Evolutionary conservation across 2,113 vertebrate species (phyloP).

Genomic region (Epinephelus fuscoguttatus): DNA sequence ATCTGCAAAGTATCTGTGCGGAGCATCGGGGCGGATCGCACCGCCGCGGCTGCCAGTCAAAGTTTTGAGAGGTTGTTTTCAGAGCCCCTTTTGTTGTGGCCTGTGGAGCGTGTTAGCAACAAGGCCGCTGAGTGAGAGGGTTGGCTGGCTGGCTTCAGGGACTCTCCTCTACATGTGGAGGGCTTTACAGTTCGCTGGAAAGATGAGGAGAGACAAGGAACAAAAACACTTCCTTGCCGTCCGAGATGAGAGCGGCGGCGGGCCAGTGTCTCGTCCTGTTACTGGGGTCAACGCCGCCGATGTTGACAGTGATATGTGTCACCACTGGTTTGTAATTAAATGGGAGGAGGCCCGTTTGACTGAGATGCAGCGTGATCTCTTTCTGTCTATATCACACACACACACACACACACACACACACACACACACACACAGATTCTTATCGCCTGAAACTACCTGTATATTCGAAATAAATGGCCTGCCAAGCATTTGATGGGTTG

Average conservation of each 20-base stretch:
- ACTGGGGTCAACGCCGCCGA: constrained; percentile 39
- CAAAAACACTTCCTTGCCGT: constrained; percentile 50
- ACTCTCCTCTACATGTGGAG: constrained; percentile 53
- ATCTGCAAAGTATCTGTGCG: constrained; percentile 64
- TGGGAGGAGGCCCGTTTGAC: constrained; percentile 47
- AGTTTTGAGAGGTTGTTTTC: constrained; percentile 68
- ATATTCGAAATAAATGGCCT: constrained; percentile 82
- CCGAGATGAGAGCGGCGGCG: constrained; percentile 8
- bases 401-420: constrained; percentile 38
- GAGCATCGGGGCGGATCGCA: constrained; percentile 45
- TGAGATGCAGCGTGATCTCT: constrained; percentile 53
- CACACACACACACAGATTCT: constrained; percentile 54
- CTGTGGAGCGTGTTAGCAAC: constrained; percentile 69
- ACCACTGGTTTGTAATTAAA: constrained; percentile 68
- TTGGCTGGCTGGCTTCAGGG: constrained; percentile 62
- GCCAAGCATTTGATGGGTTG: constrained; percentile 82
- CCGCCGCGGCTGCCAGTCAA: constrained; percentile 64
- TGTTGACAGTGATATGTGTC: constrained; percentile 55
- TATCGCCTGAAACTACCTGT: constrained; percentile 80
- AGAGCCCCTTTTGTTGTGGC: constrained; percentile 68
- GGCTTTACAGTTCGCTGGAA: constrained; percentile 64
- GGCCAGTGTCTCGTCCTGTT: constrained; percentile 37
- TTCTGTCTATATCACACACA: constrained; percentile 53
- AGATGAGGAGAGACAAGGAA: constrained; percentile 68
- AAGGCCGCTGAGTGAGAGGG: constrained; percentile 56